A percentile compares a stretch with the other conserved stretches of the same genome.
Conservation (phyloP, 2,113 vertebrate species). For the Hypanus sabinus region DNA sequence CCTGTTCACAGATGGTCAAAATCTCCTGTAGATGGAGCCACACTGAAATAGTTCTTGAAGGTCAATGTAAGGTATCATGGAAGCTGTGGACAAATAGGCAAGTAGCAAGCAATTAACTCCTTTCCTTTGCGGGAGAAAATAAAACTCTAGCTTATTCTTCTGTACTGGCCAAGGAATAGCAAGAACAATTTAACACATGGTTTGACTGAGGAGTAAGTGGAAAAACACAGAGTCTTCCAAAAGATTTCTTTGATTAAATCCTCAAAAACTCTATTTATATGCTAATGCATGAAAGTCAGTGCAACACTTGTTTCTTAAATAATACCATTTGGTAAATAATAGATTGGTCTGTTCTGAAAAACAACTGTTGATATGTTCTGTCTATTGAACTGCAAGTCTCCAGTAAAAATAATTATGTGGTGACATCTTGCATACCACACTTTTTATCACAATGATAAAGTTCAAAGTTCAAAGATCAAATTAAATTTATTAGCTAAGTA, state of each 20-base stretch:
- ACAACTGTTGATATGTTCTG: not conserved
- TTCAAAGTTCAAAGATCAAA: too few species aligned
- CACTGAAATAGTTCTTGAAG: too few species aligned
- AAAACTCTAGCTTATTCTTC: not conserved
- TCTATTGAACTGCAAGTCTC: not conserved
- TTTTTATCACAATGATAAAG: not conserved
- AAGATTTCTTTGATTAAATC: not conserved
- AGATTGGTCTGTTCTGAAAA: not conserved
- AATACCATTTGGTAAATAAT: not conserved
- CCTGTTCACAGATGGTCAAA: too few species aligned
- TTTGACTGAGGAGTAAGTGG: not conserved
- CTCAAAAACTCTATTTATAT: not conserved
- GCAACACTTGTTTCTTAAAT: not conserved
- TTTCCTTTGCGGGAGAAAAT: too few species aligned
- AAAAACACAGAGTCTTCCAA: not conserved
- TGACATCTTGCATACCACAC: not conserved
- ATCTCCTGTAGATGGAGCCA: too few species aligned
- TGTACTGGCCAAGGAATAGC: not conserved
- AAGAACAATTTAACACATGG: too few species aligned
- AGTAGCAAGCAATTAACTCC: too few species aligned
- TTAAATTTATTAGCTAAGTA: too few species aligned
- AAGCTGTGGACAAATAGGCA: too few species aligned
- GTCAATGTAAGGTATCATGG: too few species aligned
- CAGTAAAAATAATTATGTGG: not conserved
- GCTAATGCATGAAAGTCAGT: not conserved